Evolutionary conservation across 2,113 vertebrate species (phyloP), one percentile per base, ranked within the genome.

Genomic region (Pluvianellus socialis): DNA sequence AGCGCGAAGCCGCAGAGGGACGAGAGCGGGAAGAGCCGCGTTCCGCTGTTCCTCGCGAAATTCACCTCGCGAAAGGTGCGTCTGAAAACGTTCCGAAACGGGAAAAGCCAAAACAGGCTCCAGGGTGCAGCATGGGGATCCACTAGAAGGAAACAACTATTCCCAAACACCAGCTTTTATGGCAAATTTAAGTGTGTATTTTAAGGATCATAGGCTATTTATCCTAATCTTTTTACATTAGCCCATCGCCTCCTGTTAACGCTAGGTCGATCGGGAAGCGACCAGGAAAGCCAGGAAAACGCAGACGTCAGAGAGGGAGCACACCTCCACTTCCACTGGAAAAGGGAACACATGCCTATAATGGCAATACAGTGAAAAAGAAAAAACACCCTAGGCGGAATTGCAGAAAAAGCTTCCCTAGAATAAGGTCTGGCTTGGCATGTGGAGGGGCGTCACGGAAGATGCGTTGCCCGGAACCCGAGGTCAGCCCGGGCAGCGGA

Each of bases 91-190:
- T 7, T 23, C 28, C 79, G 45, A 49, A 66, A 47, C 3, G 11
- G 15, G 44, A 44, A 38, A 45, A 26, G 62, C 35, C 35, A 58
- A 19, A 77, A 47, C 6, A 3, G 4, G 19, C 5, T 52, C 7
- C 3, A 2, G 68, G 40, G 33, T 45, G 11, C 10, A 2, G 15
- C 8, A 9, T 3, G 14, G 14, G 28, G 14, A 65, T 33, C 21
- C n/a, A 35, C 26, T 3, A 12, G 2, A 62, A 32, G 32, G 8
- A 2, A 14, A 2, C 30, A 1, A 10, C 2, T 55, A 17, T 87
- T 32, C 28, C 19, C 33, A 0, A 26, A 33, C 3, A 18, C 9
- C 42, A 30, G 12, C 21, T 52, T 28, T 33, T 32, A 9, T 2
- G 33, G 42, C 4, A 35, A 44, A 1, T 53, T 3, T 12, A 8